Evolutionary conservation across 2,888 invertebrate genomes (phyloP).

Genomic region (Saturnia pavonia): DNA sequence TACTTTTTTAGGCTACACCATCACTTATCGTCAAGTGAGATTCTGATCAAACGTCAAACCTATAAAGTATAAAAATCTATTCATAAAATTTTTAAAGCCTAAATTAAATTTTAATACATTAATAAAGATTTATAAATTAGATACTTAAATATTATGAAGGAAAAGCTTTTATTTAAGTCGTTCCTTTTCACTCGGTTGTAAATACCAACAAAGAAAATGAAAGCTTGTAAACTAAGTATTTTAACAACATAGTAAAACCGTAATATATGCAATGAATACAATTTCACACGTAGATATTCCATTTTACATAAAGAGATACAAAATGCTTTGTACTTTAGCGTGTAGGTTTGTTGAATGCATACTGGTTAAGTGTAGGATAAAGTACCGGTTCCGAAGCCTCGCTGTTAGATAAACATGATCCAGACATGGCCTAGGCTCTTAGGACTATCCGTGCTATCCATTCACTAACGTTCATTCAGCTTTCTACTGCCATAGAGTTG

Average conservation of each 20-base stretch:
- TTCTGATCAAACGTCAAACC: too few relatives aligned
- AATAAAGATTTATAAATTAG: too few relatives aligned
- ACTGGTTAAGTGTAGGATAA: slow-evolving; percentile 39
- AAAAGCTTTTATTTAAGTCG: too few relatives aligned
- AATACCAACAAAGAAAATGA: not conserved
- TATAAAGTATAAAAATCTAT: too few relatives aligned
- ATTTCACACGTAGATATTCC: not conserved
- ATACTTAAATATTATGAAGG: too few relatives aligned
- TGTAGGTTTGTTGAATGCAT: slow-evolving; percentile 22
- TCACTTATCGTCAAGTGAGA: too few relatives aligned
- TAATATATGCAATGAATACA: not conserved
- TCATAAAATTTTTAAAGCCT: too few relatives aligned
- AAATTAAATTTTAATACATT: too few relatives aligned
- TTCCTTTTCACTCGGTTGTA: too few relatives aligned
- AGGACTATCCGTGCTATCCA: slow-evolving; percentile 46
- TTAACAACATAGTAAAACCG: not conserved
- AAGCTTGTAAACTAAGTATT: not conserved
- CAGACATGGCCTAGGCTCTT: slow-evolving; percentile 30
- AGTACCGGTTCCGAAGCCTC: slow-evolving; percentile 45
- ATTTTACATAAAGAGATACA: not conserved
- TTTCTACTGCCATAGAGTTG: slow-evolving; percentile 65
- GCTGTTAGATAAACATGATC: slow-evolving; percentile 28
- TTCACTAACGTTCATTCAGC: slow-evolving; percentile 74
- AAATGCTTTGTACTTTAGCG: not conserved
- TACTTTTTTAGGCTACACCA: too few relatives aligned